Base-by-base conservation (phyloP, 2,113 vertebrate species). In the Microcebus griseorufus region DNA sequence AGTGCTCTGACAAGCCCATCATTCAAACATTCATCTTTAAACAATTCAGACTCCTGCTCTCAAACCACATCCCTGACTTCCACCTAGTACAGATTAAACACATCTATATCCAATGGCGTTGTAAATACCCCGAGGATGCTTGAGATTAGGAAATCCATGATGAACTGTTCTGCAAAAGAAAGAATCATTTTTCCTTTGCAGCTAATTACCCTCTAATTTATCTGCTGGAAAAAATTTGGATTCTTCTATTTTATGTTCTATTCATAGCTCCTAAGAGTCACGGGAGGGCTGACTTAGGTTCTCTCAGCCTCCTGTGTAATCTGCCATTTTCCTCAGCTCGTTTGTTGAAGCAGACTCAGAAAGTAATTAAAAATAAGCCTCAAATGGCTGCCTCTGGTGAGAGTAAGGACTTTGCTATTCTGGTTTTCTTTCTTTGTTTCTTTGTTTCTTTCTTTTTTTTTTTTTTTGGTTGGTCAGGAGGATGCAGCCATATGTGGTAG, bases 171-270 rank as follows among this genome's bases (percentile, higher is more conserved):
- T n/a, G 90, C 55, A 48, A 90, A 88, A 93, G 62, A 78, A 90
- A 88, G 51, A 75, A 51, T 70, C 51, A 6, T 82, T 95, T 90
- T 90, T 96, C 85, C 85, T 79, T 4, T 60, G 84, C n/a, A 75
- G 39, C 42, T 92, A 85, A 93, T 88, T 60, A 90, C 55, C 27
- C 39, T 65, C n/a, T 88, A 48, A 78, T 72, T 72, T 62, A 81
- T 85, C 51, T 96, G 81, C 9, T 96, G 85, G 55, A 76, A 76
- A 79, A 96, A 91, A 70, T 95, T 95, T 64, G 76, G 65, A 93
- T 91, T 88, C 75, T 86, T 94, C 58, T 90, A 62, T 84, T 76
- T 88, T 85, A 67, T 84, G 51, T 93, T 88, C 81, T 94, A 39
- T 82, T 85, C 90, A 88, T 69, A 93, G 69, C 55, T 78, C 16